These are phyloP conservation scores for Anthoptus insignis DNA, from an alignment of 2,888 invertebrate genomes.

Conservation along the genomic window DNA sequence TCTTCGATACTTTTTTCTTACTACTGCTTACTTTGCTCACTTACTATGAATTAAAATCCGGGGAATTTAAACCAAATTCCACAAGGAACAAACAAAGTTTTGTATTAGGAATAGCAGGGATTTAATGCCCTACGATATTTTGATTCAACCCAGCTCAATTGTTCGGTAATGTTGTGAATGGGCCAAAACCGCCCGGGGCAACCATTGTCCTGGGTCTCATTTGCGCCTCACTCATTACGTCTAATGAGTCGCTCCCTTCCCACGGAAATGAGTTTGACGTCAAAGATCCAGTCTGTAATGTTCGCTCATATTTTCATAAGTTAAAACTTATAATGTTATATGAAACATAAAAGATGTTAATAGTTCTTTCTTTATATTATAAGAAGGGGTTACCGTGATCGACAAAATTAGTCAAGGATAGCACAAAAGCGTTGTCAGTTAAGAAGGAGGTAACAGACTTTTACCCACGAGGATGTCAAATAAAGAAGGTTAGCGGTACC, in stretches of 20 bases:
- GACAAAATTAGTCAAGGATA: too few relatives aligned
- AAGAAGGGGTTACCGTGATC: too few relatives aligned
- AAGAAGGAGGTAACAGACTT: too few relatives aligned
- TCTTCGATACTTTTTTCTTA: too few relatives aligned
- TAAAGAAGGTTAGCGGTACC: too few relatives aligned
- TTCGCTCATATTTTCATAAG: slow-evolving; percentile 2
- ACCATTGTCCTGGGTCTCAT: slow-evolving; percentile 14
- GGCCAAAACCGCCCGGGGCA: slow-evolving; percentile 1
- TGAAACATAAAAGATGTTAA: neutral
- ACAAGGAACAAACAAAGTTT: neutral
- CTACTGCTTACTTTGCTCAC: too few relatives aligned
- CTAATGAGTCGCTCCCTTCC: slow-evolving; percentile 26
- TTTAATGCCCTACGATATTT: neutral
- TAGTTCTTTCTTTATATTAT: too few relatives aligned
- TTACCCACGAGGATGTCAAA: too few relatives aligned
- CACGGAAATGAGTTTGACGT: slow-evolving; percentile 26
- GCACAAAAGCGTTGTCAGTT: too few relatives aligned
- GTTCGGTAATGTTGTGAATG: neutral
- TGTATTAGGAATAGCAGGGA: slow-evolving; percentile 2
- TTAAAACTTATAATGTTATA: neutral
- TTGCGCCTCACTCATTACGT: slow-evolving; percentile 28
- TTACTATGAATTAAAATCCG: too few relatives aligned
- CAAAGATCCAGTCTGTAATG: slow-evolving; percentile 14
- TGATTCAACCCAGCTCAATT: neutral
- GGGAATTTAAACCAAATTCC: neutral